phyloP scores from a whole-genome alignment of 1,140 invertebrate species.

The Heliothis subflexa region DNA sequence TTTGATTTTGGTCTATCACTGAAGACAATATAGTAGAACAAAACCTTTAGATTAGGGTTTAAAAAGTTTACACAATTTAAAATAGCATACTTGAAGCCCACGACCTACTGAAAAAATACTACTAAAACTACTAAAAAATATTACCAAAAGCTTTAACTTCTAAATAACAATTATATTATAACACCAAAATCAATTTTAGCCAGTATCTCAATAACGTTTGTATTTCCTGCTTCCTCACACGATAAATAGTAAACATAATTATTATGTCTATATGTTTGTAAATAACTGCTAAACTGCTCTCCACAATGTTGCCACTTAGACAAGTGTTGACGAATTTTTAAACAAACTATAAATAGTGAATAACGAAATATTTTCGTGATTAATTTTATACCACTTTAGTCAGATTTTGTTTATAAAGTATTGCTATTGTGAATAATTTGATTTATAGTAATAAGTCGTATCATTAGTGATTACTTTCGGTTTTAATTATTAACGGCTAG shows the following conservation, averaged over 20 bases:
- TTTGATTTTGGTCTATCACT: too few species aligned
- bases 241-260: constrained; percentile 22
- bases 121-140: too few species aligned
- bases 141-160: too few species aligned
- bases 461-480: too few species aligned
- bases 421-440: background rate
- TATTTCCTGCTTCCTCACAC: background rate
- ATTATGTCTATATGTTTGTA: constrained; percentile 20
- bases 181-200: background rate
- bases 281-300: constrained; percentile 12
- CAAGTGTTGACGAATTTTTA: constrained; percentile 9
- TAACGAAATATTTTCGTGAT: constrained; percentile 28
- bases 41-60: too few species aligned
- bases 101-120: too few species aligned
- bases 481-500: too few species aligned
- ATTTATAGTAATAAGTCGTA: too few species aligned
- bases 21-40: too few species aligned
- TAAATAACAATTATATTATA: too few species aligned
- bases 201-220: background rate
- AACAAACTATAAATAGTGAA: constrained; percentile 2
- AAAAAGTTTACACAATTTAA: too few species aligned
- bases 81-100: too few species aligned
- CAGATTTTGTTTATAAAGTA: constrained; percentile 9
- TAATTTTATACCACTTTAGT: background rate
- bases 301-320: background rate